Base-by-base conservation (phyloP, 2,888 invertebrate species). In the Biston stratarius region DNA sequence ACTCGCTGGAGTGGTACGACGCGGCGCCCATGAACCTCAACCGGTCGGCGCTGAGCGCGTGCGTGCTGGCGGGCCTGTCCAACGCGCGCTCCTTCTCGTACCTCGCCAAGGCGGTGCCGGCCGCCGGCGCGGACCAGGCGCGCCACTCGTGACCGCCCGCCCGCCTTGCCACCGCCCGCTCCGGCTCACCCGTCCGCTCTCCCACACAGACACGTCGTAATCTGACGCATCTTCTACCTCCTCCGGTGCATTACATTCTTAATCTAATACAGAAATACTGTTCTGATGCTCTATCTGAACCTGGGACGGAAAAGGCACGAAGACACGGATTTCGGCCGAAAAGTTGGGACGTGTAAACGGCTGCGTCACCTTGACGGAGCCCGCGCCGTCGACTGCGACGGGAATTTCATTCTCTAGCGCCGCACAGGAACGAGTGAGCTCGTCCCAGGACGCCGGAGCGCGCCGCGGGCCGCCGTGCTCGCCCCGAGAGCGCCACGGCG, bases 21-120 rank as follows among this genome's bases (percentile, higher is more conserved):
- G 96, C 96, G 0, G 95, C 96, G 0, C 96, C 96, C 10, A 97
- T 98, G 97, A 97, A 97, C 84, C 88, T 97, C 45, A 97, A 97
- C 84, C 94, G 97, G 15, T 97, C 97, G 63, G 97, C 97, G 0
- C 89, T 97, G 38, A 96, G 96, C 78, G 97, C 97, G 1, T 97
- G 97, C 85, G 97, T 97, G 0, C 91, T 97, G 49, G 89, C 95
- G n/a, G 97, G 96, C 5, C 92, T 97, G 15, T 95, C 95, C 1
- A 96, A 96, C 80, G 95, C 95, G 0, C 94, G 94, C 56, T 96
- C 96, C 9, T 96, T 96, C 84, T 96, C 96, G 0, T 95, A 93
- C 72, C 84, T 93, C 10, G 91, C 92, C 45, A 94, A 93, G 69
- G 91, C 93, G 0, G 92, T 93, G 1, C 93, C 93, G 0, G 94